A percentile compares a stretch with the other conserved stretches of the same genome.
These are phyloP conservation scores for Corythucha ciliata DNA, from an alignment of 2,888 invertebrate species.

Conservation along the genomic window DNA sequence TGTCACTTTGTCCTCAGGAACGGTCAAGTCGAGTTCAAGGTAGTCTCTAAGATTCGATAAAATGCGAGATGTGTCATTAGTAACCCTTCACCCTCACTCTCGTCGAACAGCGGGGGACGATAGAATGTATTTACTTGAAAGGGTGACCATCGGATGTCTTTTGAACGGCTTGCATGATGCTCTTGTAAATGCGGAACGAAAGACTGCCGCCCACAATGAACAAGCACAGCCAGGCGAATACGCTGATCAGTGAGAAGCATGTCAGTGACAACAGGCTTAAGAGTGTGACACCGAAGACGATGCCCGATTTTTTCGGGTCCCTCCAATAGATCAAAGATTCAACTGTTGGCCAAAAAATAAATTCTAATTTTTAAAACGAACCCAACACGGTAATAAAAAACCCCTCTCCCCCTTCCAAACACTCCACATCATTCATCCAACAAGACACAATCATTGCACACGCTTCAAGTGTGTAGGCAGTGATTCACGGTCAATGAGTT, in stretches of 20 bases:
- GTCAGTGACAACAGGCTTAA: constrained; percentile 85
- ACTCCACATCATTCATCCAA: no score
- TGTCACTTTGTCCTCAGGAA: constrained; percentile 87
- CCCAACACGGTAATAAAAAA: no score
- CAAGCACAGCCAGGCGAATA: constrained; percentile 85
- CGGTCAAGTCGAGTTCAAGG: constrained; percentile 75
- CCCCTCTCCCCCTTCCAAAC: no score
- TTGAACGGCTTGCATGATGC: constrained; percentile 88
- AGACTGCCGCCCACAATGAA: constrained; percentile 76
- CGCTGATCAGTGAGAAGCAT: constrained; percentile 90
- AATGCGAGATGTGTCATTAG: constrained; percentile 3
- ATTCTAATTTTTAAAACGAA: neutral
- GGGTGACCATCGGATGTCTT: constrained; percentile 95
- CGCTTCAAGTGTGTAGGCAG: no score
- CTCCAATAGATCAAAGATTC: constrained; percentile 97
- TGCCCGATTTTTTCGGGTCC: constrained; percentile 86
- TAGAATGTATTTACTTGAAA: constrained; percentile 80
- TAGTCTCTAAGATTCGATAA: constrained; percentile 54
- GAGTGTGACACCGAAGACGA: constrained; percentile 83
- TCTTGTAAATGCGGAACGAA: constrained; percentile 93
- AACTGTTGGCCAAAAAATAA: constrained; percentile 50
- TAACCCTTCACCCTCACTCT: neutral
- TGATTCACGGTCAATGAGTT: no score
- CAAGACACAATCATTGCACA: no score
- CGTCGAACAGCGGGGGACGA: neutral